These are phyloP conservation scores for Cricetomys ansorgei DNA, from an alignment of 2,113 vertebrate genomes.

Conservation along the genomic window DNA sequence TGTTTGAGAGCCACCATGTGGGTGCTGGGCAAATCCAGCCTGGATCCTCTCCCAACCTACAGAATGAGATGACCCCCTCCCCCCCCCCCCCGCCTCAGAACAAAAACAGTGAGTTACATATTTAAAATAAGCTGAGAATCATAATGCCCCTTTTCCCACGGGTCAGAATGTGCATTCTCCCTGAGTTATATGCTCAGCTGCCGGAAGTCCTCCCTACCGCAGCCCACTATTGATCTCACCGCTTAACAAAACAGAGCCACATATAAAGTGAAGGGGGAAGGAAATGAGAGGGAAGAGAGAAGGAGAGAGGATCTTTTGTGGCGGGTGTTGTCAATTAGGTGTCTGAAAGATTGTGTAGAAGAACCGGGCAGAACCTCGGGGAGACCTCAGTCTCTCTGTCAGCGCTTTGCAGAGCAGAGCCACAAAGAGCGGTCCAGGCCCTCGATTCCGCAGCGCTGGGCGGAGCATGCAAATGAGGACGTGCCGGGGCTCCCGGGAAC, in stretches of 20 bases:
- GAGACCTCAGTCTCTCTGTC: accelerated
- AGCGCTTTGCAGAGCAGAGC: accelerated
- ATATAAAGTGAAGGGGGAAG: neutral
- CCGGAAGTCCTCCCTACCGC: neutral
- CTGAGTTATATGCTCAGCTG: neutral
- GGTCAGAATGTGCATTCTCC: neutral
- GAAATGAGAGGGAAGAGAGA: too few species aligned
- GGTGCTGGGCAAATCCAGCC: neutral
- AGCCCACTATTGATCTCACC: neutral
- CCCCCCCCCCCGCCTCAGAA: neutral
- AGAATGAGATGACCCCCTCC: neutral
- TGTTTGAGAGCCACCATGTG: neutral
- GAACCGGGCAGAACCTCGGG: accelerated
- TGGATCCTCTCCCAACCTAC: too few species aligned
- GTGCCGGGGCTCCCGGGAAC: neutral
- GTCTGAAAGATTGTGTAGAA: too few species aligned
- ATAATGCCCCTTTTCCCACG: neutral
- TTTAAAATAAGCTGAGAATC: neutral
- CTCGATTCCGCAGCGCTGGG: neutral
- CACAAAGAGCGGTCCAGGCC: accelerated
- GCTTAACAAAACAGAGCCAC: neutral
- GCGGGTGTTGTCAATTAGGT: neutral
- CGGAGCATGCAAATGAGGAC: neutral
- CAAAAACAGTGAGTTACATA: neutral
- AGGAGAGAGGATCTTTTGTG: neutral